Percentiles rank a stretch among this genome's conserved stretches.
Conservation (phyloP, 2,888 invertebrate genomes). For the Tanytarsus gracilentus region DNA sequence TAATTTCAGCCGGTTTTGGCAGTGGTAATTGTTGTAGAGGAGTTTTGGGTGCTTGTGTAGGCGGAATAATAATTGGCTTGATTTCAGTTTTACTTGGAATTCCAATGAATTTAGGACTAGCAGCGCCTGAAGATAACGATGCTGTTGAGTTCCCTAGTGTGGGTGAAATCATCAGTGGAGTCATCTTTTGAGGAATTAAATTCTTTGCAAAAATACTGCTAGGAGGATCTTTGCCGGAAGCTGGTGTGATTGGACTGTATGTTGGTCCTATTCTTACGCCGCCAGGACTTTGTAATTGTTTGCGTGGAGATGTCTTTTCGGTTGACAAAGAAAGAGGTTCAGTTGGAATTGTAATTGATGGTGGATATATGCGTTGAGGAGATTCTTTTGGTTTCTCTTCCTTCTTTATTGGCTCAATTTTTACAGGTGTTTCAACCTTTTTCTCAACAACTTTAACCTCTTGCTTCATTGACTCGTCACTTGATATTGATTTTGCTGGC, state of each 20-base stretch:
- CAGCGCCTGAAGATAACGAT: too few relatives aligned
- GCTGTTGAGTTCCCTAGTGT: background rate
- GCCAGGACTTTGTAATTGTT: slow-evolving; percentile 12
- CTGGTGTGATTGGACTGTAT: slow-evolving; percentile 2
- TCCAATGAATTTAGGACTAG: slow-evolving; percentile 2
- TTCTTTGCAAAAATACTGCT: background rate
- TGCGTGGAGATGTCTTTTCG: slow-evolving; percentile 33
- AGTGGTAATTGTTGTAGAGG: slow-evolving; percentile 35
- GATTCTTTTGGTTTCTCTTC: slow-evolving; percentile 31
- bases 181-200: background rate
- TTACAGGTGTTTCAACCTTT: background rate
- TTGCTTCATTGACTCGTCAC: slow-evolving; percentile 3
- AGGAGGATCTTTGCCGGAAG: background rate
- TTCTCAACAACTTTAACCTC: background rate
- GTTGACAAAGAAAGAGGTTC: slow-evolving; percentile 43
- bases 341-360: slow-evolving; percentile 55
- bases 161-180: background rate
- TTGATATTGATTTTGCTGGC: slow-evolving; percentile 32
- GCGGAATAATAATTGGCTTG: slow-evolving; percentile 7
- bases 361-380: slow-evolving; percentile 48
- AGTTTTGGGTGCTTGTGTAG: slow-evolving; percentile 41
- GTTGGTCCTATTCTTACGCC: background rate
- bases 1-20: slow-evolving; percentile 5
- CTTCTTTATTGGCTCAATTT: background rate
- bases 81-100: slow-evolving; percentile 5